phyloP scores from a whole-genome alignment of 2,797 vertebrate genomes.

The Crenuchus spilurus region DNA sequence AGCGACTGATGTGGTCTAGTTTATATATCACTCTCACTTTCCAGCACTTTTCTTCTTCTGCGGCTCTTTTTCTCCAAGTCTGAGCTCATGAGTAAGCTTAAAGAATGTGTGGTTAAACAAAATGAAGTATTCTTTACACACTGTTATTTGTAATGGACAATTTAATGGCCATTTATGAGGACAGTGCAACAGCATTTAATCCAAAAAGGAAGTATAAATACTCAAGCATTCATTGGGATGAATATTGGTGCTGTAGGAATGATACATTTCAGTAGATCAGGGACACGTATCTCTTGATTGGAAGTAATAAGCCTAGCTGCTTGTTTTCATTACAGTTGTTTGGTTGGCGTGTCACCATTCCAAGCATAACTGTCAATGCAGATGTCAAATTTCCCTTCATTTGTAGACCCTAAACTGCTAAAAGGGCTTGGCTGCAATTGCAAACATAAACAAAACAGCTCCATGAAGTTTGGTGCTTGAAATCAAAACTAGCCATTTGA shows the following conservation, averaged over 20 bases:
- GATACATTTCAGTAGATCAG: slow-evolving; percentile 11
- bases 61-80: slow-evolving; percentile 8
- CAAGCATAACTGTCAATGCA: slow-evolving; percentile 26
- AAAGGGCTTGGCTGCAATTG: slow-evolving; percentile 11
- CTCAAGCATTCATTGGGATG: not conserved
- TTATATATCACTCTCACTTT: slow-evolving; percentile 48
- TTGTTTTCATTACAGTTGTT: slow-evolving; percentile 32
- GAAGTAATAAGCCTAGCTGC: slow-evolving; percentile 18
- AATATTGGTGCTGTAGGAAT: not conserved
- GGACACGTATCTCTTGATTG: slow-evolving; percentile 1
- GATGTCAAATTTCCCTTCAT: slow-evolving; percentile 10
- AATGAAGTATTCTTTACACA: too few species aligned
- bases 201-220: not conserved
- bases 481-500: too few species aligned
- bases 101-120: slow-evolving; percentile 51
- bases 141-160: slow-evolving; percentile 7
- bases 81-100: slow-evolving; percentile 41
- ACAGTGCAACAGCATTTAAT: not conserved
- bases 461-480: slow-evolving; percentile 26
- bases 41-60: slow-evolving; percentile 36
- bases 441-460: slow-evolving; percentile 24
- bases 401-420: slow-evolving; percentile 23
- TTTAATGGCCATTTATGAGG: slow-evolving; percentile 9
- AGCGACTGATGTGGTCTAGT: slow-evolving; percentile 60
- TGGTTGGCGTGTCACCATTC: slow-evolving; percentile 15